phyloP scores from a whole-genome alignment of 2,888 invertebrate genomes.

The Gortyna flavago region DNA sequence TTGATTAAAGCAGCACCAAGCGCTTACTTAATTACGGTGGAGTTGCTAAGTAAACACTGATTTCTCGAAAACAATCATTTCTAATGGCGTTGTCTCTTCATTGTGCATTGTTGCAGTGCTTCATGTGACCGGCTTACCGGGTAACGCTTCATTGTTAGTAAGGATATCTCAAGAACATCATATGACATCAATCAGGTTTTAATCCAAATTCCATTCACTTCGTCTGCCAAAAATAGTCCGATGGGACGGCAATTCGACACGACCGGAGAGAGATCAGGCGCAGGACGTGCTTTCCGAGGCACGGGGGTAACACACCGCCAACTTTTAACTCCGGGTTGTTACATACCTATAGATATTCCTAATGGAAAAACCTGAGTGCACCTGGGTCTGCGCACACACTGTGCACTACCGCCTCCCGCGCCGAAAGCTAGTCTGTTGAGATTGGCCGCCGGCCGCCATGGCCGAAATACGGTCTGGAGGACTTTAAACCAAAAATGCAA shows the following conservation, averaged over 20 bases:
- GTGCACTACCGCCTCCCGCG: no score
- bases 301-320: no score
- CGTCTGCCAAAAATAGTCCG: neutral
- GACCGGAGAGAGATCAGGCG: no score
- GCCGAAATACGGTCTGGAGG: no score
- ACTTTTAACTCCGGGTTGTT: no score
- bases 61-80: conserved; percentile 35
- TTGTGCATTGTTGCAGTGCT: conserved; percentile 49
- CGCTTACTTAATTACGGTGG: neutral
- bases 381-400: no score
- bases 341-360: no score
- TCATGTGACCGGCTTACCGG: conserved; percentile 23
- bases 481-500: neutral
- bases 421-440: no score
- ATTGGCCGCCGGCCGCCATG: no score
- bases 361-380: no score
- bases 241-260: neutral
- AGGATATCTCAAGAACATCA: conserved; percentile 20
- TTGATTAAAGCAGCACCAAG: neutral
- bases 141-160: conserved; percentile 21
- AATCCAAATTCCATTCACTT: neutral
- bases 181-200: neutral
- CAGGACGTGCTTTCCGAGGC: no score
- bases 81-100: conserved; percentile 14
- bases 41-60: conserved; percentile 15